Conservation (phyloP, 2,888 invertebrate species). For the Lottia gigantea region DNA sequence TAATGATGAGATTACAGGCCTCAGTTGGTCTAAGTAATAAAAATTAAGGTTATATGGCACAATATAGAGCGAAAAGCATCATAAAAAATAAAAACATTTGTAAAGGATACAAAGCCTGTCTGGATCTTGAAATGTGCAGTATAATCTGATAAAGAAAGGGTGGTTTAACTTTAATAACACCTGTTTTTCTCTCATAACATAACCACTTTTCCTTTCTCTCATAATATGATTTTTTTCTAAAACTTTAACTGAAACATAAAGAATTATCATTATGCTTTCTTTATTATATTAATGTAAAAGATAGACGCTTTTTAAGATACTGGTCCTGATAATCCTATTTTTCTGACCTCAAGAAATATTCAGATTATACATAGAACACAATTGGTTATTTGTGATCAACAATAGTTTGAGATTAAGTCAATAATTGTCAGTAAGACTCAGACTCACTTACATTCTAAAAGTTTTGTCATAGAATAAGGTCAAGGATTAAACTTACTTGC, state of each 20-base stretch:
- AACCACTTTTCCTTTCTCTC: constrained; percentile 91
- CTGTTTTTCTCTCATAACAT: constrained; percentile 93
- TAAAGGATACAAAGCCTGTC: constrained; percentile 80
- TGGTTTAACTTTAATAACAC: constrained; percentile 83
- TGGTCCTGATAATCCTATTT: too few relatives aligned
- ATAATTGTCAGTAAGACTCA: neutral
- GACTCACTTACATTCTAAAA: neutral
- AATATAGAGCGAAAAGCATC: too few relatives aligned
- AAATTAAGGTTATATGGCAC: too few relatives aligned
- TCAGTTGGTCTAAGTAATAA: too few relatives aligned
- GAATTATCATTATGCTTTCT: neutral
- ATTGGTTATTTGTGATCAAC: too few relatives aligned
- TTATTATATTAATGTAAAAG: too few relatives aligned
- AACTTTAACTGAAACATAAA: constrained; percentile 86
- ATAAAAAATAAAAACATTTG: too few relatives aligned
- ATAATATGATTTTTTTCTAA: constrained; percentile 94
- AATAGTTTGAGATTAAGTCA: too few relatives aligned
- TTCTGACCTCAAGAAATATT: too few relatives aligned
- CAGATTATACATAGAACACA: too few relatives aligned
- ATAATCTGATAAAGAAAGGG: constrained; percentile 92
- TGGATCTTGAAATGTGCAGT: constrained; percentile 95
- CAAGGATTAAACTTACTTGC: constrained; percentile 80
- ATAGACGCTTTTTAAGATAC: too few relatives aligned
- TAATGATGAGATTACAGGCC: too few relatives aligned
- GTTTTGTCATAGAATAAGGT: neutral